These are phyloP conservation scores for Sipha maydis DNA, from an alignment of 2,888 invertebrate genomes.

Conservation along the genomic window DNA sequence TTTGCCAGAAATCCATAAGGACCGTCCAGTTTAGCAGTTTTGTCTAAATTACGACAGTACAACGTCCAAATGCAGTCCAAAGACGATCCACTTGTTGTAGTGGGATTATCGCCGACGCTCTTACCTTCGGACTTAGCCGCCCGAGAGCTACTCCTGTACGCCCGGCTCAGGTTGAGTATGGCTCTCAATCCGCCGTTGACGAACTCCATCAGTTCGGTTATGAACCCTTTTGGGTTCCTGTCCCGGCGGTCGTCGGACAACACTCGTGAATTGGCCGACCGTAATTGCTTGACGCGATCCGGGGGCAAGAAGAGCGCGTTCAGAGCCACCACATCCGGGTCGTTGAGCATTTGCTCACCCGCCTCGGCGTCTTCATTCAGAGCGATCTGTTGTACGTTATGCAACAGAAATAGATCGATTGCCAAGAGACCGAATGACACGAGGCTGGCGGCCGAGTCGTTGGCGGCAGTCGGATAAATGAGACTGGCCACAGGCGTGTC, in stretches of 20 bases:
- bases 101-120: slow-evolving; percentile 68
- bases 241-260: slow-evolving; percentile 64
- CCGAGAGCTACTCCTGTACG: slow-evolving; percentile 71
- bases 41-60: slow-evolving; percentile 72
- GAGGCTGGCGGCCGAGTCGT: slow-evolving; percentile 69
- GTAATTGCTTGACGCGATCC: slow-evolving; percentile 68
- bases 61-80: slow-evolving; percentile 73
- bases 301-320: slow-evolving; percentile 72
- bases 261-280: slow-evolving; percentile 65
- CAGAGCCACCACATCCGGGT: slow-evolving; percentile 72
- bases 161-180: slow-evolving; percentile 71
- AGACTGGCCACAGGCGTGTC: slow-evolving; percentile 65
- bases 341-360: slow-evolving; percentile 70
- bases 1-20: slow-evolving; percentile 73
- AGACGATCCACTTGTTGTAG: slow-evolving; percentile 68
- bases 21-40: slow-evolving; percentile 70
- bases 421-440: slow-evolving; percentile 72
- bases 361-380: slow-evolving; percentile 71
- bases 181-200: slow-evolving; percentile 72
- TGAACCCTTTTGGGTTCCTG: slow-evolving; percentile 68
- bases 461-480: slow-evolving; percentile 64
- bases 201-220: slow-evolving; percentile 70
- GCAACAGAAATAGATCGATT: slow-evolving; percentile 72
- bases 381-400: slow-evolving; percentile 72
- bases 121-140: slow-evolving; percentile 65